phyloP scores from a whole-genome alignment of 2,797 vertebrate species.

The Cossypha dichroa region DNA sequence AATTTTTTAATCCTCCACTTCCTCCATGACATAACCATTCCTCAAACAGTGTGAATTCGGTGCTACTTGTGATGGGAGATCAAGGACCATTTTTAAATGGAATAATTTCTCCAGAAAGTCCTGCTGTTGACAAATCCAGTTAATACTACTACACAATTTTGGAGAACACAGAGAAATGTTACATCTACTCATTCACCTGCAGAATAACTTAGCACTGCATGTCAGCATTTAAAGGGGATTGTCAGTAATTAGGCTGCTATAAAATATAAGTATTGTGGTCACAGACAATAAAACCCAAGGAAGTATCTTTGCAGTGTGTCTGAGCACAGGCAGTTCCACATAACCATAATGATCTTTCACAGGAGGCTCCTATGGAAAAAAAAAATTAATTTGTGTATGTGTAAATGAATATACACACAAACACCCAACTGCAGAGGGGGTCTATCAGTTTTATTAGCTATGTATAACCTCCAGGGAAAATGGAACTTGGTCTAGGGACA shows the following conservation, averaged over 20 bases:
- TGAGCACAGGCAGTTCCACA: background rate
- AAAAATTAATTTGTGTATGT: background rate
- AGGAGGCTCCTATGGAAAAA: background rate
- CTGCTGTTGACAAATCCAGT: background rate
- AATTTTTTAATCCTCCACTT: conserved; percentile 4
- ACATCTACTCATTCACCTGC: conserved; percentile 34
- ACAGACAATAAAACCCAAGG: conserved; percentile 28
- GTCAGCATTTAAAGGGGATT: conserved; percentile 37
- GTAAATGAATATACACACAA: background rate
- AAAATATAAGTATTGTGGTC: conserved; percentile 27
- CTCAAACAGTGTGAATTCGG: background rate
- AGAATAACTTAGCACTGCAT: conserved; percentile 14
- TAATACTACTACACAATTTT: background rate
- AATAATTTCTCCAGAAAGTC: background rate
- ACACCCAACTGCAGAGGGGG: background rate
- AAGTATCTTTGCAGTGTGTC: background rate
- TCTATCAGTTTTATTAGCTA: background rate
- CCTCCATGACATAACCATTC: background rate
- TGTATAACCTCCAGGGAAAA: background rate
- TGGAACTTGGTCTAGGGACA: background rate
- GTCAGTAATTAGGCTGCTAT: conserved; percentile 40
- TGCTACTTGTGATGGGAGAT: background rate
- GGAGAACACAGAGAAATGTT: background rate
- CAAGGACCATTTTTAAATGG: background rate
- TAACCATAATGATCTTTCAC: background rate